phyloP scores from a whole-genome alignment of 1,140 invertebrate species.

The Heliothis subflexa region DNA sequence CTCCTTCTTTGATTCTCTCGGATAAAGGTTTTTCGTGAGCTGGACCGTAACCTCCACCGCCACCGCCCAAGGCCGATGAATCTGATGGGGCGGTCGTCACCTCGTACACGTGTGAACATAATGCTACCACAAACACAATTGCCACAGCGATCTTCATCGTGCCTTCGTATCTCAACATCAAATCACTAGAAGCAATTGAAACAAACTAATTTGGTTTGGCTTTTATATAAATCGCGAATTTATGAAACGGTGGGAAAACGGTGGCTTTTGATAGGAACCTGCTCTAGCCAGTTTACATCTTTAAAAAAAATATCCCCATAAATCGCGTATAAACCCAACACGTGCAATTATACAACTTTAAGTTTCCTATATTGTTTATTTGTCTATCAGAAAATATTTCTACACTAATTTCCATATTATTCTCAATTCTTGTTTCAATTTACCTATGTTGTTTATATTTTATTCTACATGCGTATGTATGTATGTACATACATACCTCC shows the following conservation, averaged over 20 bases:
- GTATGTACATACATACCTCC: too few relatives aligned
- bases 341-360: neutral
- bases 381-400: neutral
- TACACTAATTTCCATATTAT: too few relatives aligned
- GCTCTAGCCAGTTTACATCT: conserved; percentile 17
- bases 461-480: too few relatives aligned
- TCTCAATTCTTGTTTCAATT: too few relatives aligned
- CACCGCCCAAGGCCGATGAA: neutral
- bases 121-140: conserved; percentile 53
- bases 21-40: conserved; percentile 62
- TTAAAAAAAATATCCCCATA: neutral
- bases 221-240: conserved; percentile 45
- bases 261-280: neutral
- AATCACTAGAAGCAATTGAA: conserved; percentile 49
- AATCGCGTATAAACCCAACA: conserved; percentile 15
- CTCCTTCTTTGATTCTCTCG: conserved; percentile 61
- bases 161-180: conserved; percentile 1
- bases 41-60: neutral
- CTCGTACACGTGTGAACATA: conserved; percentile 51
- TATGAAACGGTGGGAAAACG: conserved; percentile 32
- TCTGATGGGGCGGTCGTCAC: conserved; percentile 45
- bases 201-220: neutral
- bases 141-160: conserved; percentile 49
- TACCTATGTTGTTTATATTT: too few relatives aligned
- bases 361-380: neutral